Conservation (phyloP, 2,888 invertebrate species). For the Celastrina argiolus region DNA sequence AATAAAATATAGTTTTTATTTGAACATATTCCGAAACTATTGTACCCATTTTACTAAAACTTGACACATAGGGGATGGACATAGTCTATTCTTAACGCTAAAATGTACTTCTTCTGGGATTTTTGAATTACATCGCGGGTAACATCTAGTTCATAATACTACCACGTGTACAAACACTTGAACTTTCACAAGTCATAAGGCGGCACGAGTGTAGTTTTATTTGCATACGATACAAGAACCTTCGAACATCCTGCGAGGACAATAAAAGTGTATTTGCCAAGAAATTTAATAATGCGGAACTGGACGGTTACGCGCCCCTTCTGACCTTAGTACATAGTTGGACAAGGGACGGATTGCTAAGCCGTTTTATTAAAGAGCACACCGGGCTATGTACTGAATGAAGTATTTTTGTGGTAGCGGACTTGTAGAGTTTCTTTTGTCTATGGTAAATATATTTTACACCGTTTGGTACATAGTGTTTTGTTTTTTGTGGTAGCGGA, state of each 20-base stretch:
- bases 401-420: neutral
- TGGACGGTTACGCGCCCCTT: slow-evolving; percentile 62
- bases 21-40: too few relatives aligned
- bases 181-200: slow-evolving; percentile 65
- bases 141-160: neutral
- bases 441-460: too few relatives aligned
- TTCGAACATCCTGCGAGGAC: slow-evolving; percentile 61
- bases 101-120: too few relatives aligned
- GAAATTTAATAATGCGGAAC: slow-evolving; percentile 78
- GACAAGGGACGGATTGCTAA: slow-evolving; percentile 18
- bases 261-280: slow-evolving; percentile 77
- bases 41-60: too few relatives aligned
- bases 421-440: too few relatives aligned
- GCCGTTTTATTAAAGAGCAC: slow-evolving; percentile 11
- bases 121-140: too few relatives aligned
- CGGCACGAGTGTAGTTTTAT: slow-evolving; percentile 64
- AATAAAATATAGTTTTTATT: too few relatives aligned
- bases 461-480: too few relatives aligned
- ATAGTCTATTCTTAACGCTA: too few relatives aligned
- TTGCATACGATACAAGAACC: slow-evolving; percentile 71
- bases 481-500: neutral
- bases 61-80: too few relatives aligned
- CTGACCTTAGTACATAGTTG: slow-evolving; percentile 35
- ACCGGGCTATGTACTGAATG: neutral
- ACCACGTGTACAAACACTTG: slow-evolving; percentile 32